These are phyloP conservation scores for Chionis minor DNA, from an alignment of 2,113 vertebrate species.

Conservation along the genomic window DNA sequence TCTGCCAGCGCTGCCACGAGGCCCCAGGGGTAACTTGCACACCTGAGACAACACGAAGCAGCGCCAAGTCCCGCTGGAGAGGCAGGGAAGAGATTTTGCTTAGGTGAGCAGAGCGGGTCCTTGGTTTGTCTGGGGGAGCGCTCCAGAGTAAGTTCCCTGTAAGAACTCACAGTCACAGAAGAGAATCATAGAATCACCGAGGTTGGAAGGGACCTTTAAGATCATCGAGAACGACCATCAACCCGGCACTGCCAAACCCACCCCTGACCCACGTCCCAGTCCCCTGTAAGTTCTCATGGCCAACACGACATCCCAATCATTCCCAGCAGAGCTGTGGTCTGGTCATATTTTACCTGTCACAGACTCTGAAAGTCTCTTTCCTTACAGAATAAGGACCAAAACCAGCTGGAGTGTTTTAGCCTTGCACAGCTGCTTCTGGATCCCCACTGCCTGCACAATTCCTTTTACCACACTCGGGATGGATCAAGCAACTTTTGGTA, in stretches of 20 bases:
- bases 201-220: too few relatives aligned
- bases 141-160: not conserved
- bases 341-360: not conserved
- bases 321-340: not conserved
- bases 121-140: not conserved
- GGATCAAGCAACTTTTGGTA: not conserved
- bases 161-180: not conserved
- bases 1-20: rapidly evolving
- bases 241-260: too few relatives aligned
- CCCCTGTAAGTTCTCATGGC: not conserved
- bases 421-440: not conserved
- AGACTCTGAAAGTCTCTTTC: not conserved
- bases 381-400: not conserved
- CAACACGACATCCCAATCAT: not conserved
- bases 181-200: too few relatives aligned
- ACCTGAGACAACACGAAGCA: not conserved
- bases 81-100: not conserved
- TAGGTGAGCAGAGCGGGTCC: not conserved
- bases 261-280: too few relatives aligned
- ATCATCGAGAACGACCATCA: too few relatives aligned
- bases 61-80: not conserved
- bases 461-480: not conserved
- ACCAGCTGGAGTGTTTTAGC: not conserved
- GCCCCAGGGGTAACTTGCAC: not conserved
- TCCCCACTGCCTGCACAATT: not conserved